Percentiles rank a stretch among this genome's conserved stretches.
Evolutionary conservation across 2,797 vertebrate genomes (phyloP).

Genomic region (Peromyscus aztecus): DNA sequence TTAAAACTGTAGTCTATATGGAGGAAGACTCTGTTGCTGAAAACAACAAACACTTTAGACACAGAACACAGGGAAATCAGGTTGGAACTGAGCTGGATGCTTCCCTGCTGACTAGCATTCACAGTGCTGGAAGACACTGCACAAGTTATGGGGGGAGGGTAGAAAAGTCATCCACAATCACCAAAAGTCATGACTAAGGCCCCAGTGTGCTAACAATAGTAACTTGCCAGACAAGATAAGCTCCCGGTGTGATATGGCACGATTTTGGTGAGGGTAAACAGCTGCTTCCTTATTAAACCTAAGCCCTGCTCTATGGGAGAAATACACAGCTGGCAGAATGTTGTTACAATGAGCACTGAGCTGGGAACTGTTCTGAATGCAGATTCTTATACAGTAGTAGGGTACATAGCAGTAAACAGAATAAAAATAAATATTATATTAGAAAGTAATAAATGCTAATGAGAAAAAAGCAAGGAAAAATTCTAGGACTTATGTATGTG

Average conservation of each 20-base stretch:
- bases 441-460: constrained; percentile 32
- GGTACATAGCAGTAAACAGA: background rate
- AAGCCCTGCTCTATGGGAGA: background rate
- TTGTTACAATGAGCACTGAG: background rate
- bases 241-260: background rate
- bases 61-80: background rate
- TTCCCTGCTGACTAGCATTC: too few species aligned
- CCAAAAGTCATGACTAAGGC: background rate
- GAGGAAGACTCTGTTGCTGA: background rate
- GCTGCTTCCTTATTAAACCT: background rate
- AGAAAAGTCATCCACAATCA: background rate
- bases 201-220: background rate
- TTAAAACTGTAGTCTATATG: constrained; percentile 14
- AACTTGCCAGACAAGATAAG: background rate
- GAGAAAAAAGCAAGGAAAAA: constrained; percentile 44
- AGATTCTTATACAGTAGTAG: background rate
- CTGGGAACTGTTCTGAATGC: background rate
- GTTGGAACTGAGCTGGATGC: background rate
- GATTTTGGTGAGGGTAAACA: background rate
- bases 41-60: background rate
- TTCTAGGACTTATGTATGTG: background rate
- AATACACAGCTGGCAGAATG: background rate
- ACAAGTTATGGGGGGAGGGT: background rate
- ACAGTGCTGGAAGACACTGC: too few species aligned
- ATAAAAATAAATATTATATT: constrained; percentile 49